phyloP scores from a whole-genome alignment of 2,888 invertebrate species.

The Hirtodrosophila cameraria region DNA sequence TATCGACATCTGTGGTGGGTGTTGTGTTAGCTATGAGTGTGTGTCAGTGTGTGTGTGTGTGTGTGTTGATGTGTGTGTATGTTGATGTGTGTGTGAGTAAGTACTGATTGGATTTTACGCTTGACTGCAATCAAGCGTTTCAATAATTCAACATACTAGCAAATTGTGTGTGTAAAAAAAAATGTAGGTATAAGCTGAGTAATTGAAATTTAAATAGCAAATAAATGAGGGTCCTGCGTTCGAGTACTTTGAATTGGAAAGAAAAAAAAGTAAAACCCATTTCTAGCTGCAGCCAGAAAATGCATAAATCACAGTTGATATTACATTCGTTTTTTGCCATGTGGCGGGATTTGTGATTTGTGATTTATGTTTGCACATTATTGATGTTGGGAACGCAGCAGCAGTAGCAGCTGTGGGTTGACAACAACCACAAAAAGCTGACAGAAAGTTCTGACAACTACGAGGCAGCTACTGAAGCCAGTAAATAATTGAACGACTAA shows the following conservation, averaged over 20 bases:
- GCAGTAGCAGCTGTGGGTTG: neutral
- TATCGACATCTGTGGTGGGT: neutral
- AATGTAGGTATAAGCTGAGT: conserved; percentile 25
- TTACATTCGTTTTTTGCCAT: neutral
- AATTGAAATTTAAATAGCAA: conserved; percentile 73
- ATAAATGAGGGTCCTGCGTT: conserved; percentile 55
- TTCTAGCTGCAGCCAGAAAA: neutral
- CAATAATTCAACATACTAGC: conserved; percentile 66
- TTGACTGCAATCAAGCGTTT: conserved; percentile 64
- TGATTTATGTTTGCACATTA: conserved; percentile 42
- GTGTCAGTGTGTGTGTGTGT: neutral
- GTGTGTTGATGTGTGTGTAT: conserved; percentile 9
- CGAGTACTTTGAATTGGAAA: no score
- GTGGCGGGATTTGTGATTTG: conserved; percentile 30
- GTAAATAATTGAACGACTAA: conserved; percentile 26
- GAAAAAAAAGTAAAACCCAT: neutral
- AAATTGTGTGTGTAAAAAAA: conserved; percentile 32
- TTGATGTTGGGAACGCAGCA: conserved; percentile 1
- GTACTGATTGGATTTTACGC: conserved; percentile 63
- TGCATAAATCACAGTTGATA: conserved; percentile 14
- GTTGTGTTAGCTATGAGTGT: conserved; percentile 3
- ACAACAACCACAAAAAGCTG: conserved; percentile 30
- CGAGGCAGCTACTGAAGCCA: conserved; percentile 17
- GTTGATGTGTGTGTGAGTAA: conserved; percentile 7
- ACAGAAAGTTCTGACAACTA: conserved; percentile 40